phyloP scores from a whole-genome alignment of 2,888 invertebrate genomes.

The Xestoiulus laeticollis region DNA sequence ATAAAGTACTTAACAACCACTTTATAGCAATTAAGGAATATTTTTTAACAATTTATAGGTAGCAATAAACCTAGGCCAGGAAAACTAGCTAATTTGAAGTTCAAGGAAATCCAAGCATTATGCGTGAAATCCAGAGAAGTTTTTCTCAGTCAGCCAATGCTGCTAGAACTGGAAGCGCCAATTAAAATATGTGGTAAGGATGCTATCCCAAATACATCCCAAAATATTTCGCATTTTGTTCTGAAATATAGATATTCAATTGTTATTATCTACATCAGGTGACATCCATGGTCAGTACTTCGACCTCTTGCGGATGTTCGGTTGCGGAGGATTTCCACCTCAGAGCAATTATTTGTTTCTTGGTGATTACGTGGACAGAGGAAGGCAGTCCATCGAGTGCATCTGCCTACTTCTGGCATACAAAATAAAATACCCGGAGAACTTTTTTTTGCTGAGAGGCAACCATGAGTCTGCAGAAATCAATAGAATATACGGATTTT shows the following conservation, averaged over 20 bases:
- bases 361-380: constrained; percentile 70
- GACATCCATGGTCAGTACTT: constrained; percentile 69
- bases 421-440: constrained; percentile 70
- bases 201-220: too few species aligned
- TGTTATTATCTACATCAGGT: too few species aligned
- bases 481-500: constrained; percentile 64
- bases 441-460: constrained; percentile 69
- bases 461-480: constrained; percentile 70
- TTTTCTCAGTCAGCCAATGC: constrained; percentile 97
- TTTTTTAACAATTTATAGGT: too few species aligned
- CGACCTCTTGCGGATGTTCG: constrained; percentile 68
- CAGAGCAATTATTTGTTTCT: constrained; percentile 68
- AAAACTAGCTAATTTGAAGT: too few species aligned
- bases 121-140: constrained; percentile 99
- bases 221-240: too few species aligned
- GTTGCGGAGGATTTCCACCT: constrained; percentile 68
- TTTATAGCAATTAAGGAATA: too few species aligned
- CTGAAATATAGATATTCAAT: too few species aligned
- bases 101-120: constrained; percentile 95
- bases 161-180: constrained; percentile 97
- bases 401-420: constrained; percentile 68
- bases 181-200: constrained; percentile 97
- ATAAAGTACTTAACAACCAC: too few species aligned
- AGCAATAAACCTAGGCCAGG: too few species aligned
- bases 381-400: constrained; percentile 67